A percentile compares a stretch with the other conserved stretches of the same genome.
phyloP scores from a whole-genome alignment of 2,797 vertebrate species.

The Iguana delicatissima region DNA sequence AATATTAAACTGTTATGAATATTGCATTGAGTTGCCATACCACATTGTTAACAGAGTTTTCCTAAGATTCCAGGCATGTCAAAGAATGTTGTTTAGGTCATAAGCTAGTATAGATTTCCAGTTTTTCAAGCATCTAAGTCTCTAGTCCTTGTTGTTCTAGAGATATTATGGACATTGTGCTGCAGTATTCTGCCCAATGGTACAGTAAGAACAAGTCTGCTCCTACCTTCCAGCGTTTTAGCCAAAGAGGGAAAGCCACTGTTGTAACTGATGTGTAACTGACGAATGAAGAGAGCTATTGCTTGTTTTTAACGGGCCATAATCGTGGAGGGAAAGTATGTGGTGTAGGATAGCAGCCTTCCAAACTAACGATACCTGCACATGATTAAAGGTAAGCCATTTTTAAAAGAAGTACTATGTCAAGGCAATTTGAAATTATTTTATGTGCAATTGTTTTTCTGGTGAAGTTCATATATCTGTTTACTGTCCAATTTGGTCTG shows the following conservation, averaged over 20 bases:
- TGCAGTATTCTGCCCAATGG: not conserved
- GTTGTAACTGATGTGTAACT: not conserved
- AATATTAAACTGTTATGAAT: not conserved
- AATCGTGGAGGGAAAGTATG: not conserved
- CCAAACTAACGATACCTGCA: not conserved
- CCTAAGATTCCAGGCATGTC: not conserved
- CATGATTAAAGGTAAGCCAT: constrained; percentile 26
- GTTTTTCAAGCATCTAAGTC: not conserved
- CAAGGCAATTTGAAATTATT: not conserved
- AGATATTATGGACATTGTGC: not conserved
- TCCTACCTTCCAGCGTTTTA: not conserved
- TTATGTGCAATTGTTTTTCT: not conserved
- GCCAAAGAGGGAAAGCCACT: not conserved
- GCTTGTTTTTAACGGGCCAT: not conserved
- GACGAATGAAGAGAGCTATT: not conserved
- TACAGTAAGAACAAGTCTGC: not conserved
- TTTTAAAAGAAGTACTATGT: not conserved
- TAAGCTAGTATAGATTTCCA: not conserved
- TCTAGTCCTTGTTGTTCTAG: constrained; percentile 1
- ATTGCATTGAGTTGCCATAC: not conserved
- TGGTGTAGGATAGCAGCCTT: not conserved
- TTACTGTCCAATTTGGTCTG: not conserved
- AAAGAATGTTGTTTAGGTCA: not conserved
- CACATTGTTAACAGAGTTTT: not conserved
- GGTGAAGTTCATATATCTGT: not conserved